These are phyloP conservation scores for Drosophila murphyi DNA, from an alignment of 1,140 invertebrate genomes.

Conservation along the genomic window DNA sequence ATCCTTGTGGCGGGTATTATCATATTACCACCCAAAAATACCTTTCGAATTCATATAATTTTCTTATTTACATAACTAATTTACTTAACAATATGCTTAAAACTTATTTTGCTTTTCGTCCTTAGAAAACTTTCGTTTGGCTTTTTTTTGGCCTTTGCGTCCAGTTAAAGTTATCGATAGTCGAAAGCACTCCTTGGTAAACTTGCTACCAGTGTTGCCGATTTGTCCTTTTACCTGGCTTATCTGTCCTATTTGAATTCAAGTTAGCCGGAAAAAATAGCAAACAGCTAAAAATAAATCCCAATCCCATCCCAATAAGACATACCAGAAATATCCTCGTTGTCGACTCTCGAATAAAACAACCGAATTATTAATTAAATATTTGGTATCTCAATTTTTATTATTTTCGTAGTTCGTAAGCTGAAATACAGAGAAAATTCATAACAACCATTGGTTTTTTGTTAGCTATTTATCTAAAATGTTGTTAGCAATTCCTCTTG, in stretches of 20 bases:
- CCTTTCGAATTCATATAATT: too few relatives aligned
- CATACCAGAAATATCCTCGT: too few relatives aligned
- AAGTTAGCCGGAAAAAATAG: too few relatives aligned
- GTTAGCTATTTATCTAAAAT: slow-evolving; percentile 68
- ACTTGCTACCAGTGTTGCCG: too few relatives aligned
- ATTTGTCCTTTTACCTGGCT: background rate
- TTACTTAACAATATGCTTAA: background rate
- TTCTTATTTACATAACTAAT: too few relatives aligned
- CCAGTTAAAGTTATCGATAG: background rate
- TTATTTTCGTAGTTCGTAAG: slow-evolving; percentile 17
- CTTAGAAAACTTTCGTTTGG: background rate
- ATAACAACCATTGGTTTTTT: background rate
- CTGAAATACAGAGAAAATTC: slow-evolving; percentile 37
- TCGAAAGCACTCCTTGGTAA: too few relatives aligned
- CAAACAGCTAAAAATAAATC: background rate
- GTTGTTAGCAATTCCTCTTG: slow-evolving; percentile 90
- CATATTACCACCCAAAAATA: too few relatives aligned
- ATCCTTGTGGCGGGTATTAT: background rate
- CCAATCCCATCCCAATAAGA: background rate
- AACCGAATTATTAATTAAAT: slow-evolving; percentile 3
- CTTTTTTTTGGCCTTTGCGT: background rate
- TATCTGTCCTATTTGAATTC: too few relatives aligned
- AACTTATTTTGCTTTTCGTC: background rate
- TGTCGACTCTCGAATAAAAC: background rate
- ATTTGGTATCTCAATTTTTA: slow-evolving; percentile 26